These are phyloP conservation scores for Aphidius colemani DNA, from an alignment of 2,888 invertebrate genomes.

Conservation along the genomic window DNA sequence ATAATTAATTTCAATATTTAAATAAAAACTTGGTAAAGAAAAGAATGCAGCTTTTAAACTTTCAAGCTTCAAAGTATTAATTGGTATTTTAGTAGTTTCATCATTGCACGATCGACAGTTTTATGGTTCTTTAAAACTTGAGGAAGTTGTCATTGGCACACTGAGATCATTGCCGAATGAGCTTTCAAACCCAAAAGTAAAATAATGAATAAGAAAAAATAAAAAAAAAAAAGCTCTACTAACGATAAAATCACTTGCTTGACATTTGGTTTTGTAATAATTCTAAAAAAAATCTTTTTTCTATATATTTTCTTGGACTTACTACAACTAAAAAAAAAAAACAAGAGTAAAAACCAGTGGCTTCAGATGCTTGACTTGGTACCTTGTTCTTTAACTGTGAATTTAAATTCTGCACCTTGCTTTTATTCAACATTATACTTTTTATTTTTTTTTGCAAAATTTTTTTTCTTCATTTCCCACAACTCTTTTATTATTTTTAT, in stretches of 20 bases:
- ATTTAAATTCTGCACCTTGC: conserved; percentile 21
- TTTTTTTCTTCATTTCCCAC: not conserved
- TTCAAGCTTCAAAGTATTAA: too few relatives aligned
- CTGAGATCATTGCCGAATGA: too few relatives aligned
- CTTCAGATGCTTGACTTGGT: conserved; percentile 23
- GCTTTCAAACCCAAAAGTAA: too few relatives aligned
- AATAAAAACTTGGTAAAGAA: too few relatives aligned
- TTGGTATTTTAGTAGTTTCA: conserved; percentile 1
- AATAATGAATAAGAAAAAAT: conserved; percentile 3
- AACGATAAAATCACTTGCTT: too few relatives aligned
- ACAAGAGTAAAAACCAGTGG: conserved; percentile 10
- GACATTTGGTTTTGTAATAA: too few relatives aligned
- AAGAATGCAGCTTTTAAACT: too few relatives aligned
- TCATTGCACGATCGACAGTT: conserved; percentile 15
- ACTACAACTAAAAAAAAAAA: too few relatives aligned
- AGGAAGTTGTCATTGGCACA: conserved; percentile 14
- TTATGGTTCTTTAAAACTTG: conserved; percentile 20
- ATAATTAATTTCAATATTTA: too few relatives aligned
- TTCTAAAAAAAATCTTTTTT: too few relatives aligned
- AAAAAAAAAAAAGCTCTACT: conserved; percentile 18
- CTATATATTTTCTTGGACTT: too few relatives aligned
- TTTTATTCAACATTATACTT: not conserved
- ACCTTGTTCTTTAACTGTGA: conserved; percentile 13
- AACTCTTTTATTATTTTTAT: conserved; percentile 6
- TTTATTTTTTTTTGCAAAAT: not conserved